Conservation (phyloP, 2,888 invertebrate species). For the Macaria notata region DNA sequence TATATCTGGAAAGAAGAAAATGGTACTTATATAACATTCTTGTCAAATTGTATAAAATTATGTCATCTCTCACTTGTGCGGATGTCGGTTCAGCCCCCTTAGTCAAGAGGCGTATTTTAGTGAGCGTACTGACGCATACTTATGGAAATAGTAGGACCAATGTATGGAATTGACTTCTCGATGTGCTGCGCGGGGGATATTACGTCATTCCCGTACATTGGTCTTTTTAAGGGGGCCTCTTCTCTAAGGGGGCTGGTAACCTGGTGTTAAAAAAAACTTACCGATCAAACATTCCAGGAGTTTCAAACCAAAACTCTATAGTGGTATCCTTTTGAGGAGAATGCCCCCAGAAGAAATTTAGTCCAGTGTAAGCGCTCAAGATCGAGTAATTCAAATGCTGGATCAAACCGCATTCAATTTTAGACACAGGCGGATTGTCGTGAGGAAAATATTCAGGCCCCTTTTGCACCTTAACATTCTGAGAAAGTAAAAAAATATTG, state of each 20-base stretch:
- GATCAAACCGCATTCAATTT: constrained; percentile 87
- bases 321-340: constrained; percentile 92
- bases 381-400: constrained; percentile 91
- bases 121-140: too few species aligned
- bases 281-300: constrained; percentile 87
- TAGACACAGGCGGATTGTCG: constrained; percentile 87
- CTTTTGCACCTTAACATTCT: not conserved
- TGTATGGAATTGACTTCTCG: too few species aligned
- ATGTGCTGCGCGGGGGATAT: too few species aligned
- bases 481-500: not conserved
- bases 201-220: too few species aligned
- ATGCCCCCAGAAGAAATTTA: constrained; percentile 95
- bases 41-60: too few species aligned
- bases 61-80: too few species aligned
- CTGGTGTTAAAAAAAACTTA: constrained; percentile 52
- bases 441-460: constrained; percentile 88
- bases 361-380: constrained; percentile 91
- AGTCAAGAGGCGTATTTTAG: too few species aligned
- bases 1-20: constrained; percentile 81
- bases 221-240: too few species aligned
- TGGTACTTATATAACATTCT: not conserved
- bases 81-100: too few species aligned
- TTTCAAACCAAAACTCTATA: constrained; percentile 89
- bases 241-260: too few species aligned
- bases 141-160: too few species aligned